These are phyloP conservation scores for Hylomyscus alleni DNA, from an alignment of 2,797 vertebrate genomes.

Conservation along the genomic window DNA sequence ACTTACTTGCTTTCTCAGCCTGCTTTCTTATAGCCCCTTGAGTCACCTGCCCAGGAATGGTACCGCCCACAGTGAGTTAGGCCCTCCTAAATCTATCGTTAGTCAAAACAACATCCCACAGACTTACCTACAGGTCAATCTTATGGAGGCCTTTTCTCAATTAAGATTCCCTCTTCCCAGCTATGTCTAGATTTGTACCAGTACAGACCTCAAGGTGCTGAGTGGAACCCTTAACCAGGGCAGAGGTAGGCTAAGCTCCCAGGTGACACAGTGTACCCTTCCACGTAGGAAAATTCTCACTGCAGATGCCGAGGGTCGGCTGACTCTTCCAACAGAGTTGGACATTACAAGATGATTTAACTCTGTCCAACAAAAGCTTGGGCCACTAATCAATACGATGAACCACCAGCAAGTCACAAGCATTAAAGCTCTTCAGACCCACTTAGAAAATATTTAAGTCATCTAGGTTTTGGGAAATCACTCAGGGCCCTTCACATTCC, in stretches of 20 bases:
- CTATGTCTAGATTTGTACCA: not conserved
- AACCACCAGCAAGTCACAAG: not conserved
- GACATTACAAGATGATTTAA: conserved; percentile 24
- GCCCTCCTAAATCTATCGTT: not conserved
- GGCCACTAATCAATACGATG: not conserved
- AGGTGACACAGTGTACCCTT: not conserved
- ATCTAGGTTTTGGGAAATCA: not conserved
- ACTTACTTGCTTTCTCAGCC: not conserved
- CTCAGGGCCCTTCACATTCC: not conserved
- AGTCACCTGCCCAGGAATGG: no score
- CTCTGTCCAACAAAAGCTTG: not conserved
- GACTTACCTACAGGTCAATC: not conserved
- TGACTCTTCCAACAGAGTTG: not conserved
- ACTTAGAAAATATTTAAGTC: not conserved
- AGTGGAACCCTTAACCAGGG: not conserved
- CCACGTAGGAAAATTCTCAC: not conserved
- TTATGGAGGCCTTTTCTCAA: not conserved
- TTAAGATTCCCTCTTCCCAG: not conserved
- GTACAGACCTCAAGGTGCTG: not conserved
- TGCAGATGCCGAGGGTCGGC: no score
- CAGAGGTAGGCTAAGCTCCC: not conserved
- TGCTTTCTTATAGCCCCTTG: not conserved
- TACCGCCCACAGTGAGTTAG: not conserved
- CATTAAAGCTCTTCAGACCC: not conserved
- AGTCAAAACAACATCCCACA: not conserved